phyloP scores from a whole-genome alignment of 53 echinoderm and acorn worm genomes.

The Echinometra lucunter region DNA sequence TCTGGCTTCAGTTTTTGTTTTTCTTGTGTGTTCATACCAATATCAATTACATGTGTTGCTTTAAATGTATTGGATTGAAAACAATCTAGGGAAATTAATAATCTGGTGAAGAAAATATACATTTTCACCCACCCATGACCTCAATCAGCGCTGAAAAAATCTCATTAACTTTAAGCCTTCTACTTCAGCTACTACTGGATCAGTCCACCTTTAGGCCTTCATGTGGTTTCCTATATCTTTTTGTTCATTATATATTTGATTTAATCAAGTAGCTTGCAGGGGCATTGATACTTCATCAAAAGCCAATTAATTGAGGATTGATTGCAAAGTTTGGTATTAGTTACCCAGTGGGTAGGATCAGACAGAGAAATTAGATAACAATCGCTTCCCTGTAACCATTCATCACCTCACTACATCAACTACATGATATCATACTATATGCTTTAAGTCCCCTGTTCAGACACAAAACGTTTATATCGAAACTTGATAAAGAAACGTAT shows the following conservation, averaged over 20 bases:
- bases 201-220: neutral
- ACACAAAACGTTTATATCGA: too few species aligned
- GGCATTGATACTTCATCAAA: constrained; percentile 59
- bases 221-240: neutral
- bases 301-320: constrained; percentile 51
- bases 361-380: neutral
- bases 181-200: neutral
- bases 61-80: neutral
- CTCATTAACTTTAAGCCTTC: constrained; percentile 33
- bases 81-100: neutral
- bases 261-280: constrained; percentile 34
- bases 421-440: too few species aligned
- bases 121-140: constrained; percentile 44
- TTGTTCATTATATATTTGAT: constrained; percentile 3
- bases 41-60: neutral
- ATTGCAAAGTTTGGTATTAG: constrained; percentile 61
- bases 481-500: too few species aligned
- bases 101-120: neutral
- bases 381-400: neutral
- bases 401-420: neutral
- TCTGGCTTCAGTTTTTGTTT: neutral
- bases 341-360: neutral
- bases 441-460: too few species aligned
- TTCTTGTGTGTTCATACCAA: neutral
- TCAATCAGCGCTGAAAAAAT: neutral